phyloP scores from a whole-genome alignment of 2,113 vertebrate species.

The Halichoeres trimaculatus region DNA sequence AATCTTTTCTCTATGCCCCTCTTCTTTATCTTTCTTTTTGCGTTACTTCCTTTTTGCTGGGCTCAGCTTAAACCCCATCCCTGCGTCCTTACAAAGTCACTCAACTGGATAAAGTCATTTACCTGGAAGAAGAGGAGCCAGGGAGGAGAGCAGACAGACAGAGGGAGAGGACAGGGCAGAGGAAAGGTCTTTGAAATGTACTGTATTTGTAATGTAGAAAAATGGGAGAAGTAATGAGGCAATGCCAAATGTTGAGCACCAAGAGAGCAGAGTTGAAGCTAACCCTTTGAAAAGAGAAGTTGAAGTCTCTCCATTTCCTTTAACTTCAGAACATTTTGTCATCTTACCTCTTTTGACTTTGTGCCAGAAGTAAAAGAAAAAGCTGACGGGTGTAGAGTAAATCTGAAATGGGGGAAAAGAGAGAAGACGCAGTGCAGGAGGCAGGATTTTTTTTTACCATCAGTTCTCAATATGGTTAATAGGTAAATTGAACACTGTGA shows the following conservation, averaged over 20 bases:
- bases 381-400: not conserved
- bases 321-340: not conserved
- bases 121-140: slow-evolving; percentile 69
- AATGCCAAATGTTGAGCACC: not conserved
- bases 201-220: slow-evolving; percentile 40
- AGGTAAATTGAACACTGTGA: too few species aligned
- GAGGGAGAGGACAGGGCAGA: not conserved
- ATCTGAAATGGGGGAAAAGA: not conserved
- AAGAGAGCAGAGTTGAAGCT: slow-evolving; percentile 1
- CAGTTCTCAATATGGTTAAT: too few species aligned
- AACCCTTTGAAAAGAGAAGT: slow-evolving; percentile 17
- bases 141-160: slow-evolving; percentile 11
- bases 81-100: slow-evolving; percentile 74
- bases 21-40: slow-evolving; percentile 67
- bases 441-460: not conserved
- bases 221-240: not conserved
- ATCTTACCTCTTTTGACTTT: slow-evolving; percentile 6
- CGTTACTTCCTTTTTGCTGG: slow-evolving; percentile 56
- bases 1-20: slow-evolving; percentile 62
- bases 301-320: not conserved
- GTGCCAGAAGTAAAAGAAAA: not conserved
- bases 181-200: slow-evolving; percentile 42
- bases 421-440: not conserved
- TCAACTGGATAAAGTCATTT: slow-evolving; percentile 79
- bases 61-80: slow-evolving; percentile 74